phyloP scores from a whole-genome alignment of 2,113 vertebrate genomes.

The Nerophis lumbriciformis region DNA sequence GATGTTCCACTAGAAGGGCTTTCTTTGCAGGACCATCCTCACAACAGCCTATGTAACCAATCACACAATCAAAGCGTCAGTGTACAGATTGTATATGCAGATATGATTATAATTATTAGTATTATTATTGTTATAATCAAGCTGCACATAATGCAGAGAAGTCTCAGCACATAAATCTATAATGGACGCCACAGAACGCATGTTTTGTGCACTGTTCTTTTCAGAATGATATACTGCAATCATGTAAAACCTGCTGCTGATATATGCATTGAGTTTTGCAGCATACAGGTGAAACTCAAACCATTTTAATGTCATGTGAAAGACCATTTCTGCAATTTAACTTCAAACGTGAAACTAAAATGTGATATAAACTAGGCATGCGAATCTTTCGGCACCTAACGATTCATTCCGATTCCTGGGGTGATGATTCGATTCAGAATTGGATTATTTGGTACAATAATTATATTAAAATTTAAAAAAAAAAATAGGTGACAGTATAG shows the following conservation, averaged over 20 bases:
- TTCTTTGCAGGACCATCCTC: conserved; percentile 48
- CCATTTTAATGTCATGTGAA: no score
- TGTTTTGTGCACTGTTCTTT: conserved; percentile 44
- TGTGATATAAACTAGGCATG: no score
- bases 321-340: no score
- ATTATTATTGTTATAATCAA: conserved; percentile 24
- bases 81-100: conserved; percentile 61
- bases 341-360: no score
- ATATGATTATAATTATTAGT: conserved; percentile 22
- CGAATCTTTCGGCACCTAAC: no score
- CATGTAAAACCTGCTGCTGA: conserved; percentile 37
- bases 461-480: no score
- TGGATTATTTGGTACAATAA: no score
- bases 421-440: no score
- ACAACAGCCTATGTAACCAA: conserved; percentile 39
- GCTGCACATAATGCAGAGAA: conserved; percentile 27
- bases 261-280: conserved; percentile 37
- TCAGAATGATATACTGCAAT: conserved; percentile 34
- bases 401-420: no score
- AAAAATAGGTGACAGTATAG: no score
- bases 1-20: conserved; percentile 56
- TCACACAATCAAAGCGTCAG: conserved; percentile 30
- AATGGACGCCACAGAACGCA: conserved; percentile 43
- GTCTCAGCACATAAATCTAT: conserved; percentile 24
- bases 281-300: background rate